Conservation (phyloP, 2,113 vertebrate species). For the Festucalex cinctus region DNA sequence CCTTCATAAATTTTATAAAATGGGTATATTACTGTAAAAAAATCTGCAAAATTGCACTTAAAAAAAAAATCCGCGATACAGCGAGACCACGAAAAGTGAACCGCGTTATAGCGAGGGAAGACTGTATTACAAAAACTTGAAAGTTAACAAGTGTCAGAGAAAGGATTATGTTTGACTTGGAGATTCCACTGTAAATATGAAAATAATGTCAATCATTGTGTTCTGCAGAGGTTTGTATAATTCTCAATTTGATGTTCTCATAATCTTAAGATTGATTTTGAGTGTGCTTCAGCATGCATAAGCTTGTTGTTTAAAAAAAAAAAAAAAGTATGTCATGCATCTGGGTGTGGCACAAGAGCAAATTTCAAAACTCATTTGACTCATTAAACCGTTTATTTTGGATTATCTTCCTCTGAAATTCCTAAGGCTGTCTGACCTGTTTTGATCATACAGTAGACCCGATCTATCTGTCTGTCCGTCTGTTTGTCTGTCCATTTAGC, state of each 20-base stretch:
- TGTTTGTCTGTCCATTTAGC: too few species aligned
- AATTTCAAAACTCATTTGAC: background rate
- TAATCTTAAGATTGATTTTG: slow-evolving; percentile 4
- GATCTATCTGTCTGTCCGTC: too few species aligned
- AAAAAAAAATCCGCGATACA: too few species aligned
- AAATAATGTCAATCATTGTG: background rate
- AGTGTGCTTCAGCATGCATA: slow-evolving; percentile 50
- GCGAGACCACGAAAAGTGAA: too few species aligned
- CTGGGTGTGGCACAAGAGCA: slow-evolving; percentile 58
- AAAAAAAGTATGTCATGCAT: slow-evolving; percentile 13
- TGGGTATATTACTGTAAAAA: too few species aligned
- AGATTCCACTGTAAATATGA: background rate
- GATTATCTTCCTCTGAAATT: background rate
- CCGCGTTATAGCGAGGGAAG: too few species aligned
- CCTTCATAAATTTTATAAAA: too few species aligned
- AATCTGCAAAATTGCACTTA: too few species aligned
- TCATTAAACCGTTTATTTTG: background rate
- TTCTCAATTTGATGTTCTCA: slow-evolving; percentile 1
- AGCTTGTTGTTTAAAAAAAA: slow-evolving; percentile 25
- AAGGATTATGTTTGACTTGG: background rate
- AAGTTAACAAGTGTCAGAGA: background rate
- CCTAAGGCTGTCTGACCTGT: background rate
- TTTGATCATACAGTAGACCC: background rate
- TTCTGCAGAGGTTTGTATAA: slow-evolving; percentile 33
- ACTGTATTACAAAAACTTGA: background rate